Evolutionary conservation across 2,797 vertebrate genomes (phyloP), one percentile per base, ranked within the genome.

Genomic region (Hydrocynus forskahlii): DNA sequence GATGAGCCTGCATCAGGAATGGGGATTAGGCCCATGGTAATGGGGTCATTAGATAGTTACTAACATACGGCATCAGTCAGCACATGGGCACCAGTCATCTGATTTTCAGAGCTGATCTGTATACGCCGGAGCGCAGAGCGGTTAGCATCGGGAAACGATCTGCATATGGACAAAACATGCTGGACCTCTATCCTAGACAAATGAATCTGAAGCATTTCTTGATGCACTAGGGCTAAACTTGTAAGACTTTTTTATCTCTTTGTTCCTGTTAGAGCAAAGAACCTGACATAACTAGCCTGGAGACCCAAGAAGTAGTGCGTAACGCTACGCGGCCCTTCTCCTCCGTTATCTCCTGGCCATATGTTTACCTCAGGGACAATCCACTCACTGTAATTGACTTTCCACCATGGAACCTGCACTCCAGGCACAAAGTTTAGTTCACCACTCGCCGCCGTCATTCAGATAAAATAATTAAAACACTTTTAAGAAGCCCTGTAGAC

Each of bases 311-410:
- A 43, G 54, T 21, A 69, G 84, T 86, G 86, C 45, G 77, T 89
- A 84, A 89, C 87, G 85, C 85, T 83, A 62, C 87, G 82, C 85
- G 89, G 89, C 80, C 88, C 90, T 66, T 86, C 88, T 89, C 87
- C 84, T 68, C 85, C 83, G 92, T 93, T 93, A 93, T 93, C 93
- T 91, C 81, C 80, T 85, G 87, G 91, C 89, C 91, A 93, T 89
- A 90, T 92, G 88, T 91, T 91, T 92, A 92, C 93, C 92, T 92
- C 88, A 88, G 91, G 92, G 93, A 93, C 89, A 92, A 89, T 92
- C 90, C 86, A 85, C 90, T 91, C 89, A 86, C 87, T 88, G 91
- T 95, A 95, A 96, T 95, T 94, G 94, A 95, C 95, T 95, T 94
- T 88, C 81, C 89, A 89, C 89, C 89, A 90, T 87, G 85, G 92